phyloP scores from a whole-genome alignment of 2,797 vertebrate genomes.

The Miichthys miiuy region DNA sequence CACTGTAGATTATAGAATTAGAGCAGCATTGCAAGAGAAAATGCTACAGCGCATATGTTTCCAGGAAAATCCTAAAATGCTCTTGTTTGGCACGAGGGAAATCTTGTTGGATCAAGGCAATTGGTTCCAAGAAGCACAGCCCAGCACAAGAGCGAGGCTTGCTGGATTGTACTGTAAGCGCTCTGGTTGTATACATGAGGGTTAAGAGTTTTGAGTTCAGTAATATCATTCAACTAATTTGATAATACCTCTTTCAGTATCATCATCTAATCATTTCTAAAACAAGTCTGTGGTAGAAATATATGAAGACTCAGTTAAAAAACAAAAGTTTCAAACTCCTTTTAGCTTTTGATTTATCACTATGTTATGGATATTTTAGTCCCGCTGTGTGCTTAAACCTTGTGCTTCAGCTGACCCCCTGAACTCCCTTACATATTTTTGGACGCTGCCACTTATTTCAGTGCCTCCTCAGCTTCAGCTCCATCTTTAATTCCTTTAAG shows the following conservation, averaged over 20 bases:
- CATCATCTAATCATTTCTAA: not conserved
- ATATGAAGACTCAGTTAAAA: too few species aligned
- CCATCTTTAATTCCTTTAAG: not conserved
- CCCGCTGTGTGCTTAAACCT: not conserved
- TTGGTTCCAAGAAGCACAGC: not conserved
- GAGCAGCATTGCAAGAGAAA: not conserved
- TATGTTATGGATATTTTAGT: not conserved
- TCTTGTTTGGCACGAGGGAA: not conserved
- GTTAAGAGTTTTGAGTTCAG: not conserved
- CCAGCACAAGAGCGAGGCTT: not conserved
- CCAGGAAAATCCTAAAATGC: not conserved
- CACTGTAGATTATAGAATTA: not conserved
- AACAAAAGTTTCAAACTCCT: not conserved
- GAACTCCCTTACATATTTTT: not conserved
- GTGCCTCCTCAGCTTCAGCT: not conserved
- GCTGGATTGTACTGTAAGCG: not conserved
- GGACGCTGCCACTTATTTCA: not conserved
- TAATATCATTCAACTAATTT: not conserved
- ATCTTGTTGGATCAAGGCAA: not conserved
- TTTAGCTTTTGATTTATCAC: not conserved
- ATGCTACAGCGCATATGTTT: not conserved
- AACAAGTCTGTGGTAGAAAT: not conserved
- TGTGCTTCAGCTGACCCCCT: not conserved
- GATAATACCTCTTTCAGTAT: not conserved
- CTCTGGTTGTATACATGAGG: not conserved